phyloP scores from a whole-genome alignment of 2,797 vertebrate genomes.

The Aplochiton taeniatus region DNA sequence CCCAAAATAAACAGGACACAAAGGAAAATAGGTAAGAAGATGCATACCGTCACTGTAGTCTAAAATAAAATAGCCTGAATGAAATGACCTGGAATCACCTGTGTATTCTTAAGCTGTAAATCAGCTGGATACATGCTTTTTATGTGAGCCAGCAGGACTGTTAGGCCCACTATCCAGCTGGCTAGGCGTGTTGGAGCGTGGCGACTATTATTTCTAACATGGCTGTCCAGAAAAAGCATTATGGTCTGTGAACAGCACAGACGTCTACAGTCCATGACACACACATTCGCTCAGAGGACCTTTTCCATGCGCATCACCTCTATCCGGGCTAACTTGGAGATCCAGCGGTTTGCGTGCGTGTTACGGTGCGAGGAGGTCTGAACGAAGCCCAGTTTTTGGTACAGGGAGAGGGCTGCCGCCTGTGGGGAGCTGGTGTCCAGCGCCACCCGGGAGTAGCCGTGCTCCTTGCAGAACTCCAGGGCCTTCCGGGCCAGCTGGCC shows the following conservation, averaged over 20 bases:
- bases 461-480: slow-evolving; percentile 68
- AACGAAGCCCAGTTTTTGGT: slow-evolving; percentile 61
- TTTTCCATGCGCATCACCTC: slow-evolving; percentile 69
- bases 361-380: slow-evolving; percentile 52
- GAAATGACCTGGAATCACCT: too few species aligned
- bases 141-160: too few species aligned
- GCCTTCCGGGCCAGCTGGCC: slow-evolving; percentile 51
- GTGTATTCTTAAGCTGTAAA: too few species aligned
- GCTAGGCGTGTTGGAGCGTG: too few species aligned
- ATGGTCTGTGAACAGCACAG: not conserved
- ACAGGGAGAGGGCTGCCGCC: slow-evolving; percentile 49
- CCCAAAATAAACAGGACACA: not conserved
- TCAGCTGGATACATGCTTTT: too few species aligned
- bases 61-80: not conserved
- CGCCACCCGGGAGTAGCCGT: slow-evolving; percentile 40
- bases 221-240: not conserved
- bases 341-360: slow-evolving; percentile 55
- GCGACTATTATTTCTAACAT: not conserved
- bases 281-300: slow-evolving; percentile 40
- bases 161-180: too few species aligned
- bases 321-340: slow-evolving; percentile 65
- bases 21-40: not conserved
- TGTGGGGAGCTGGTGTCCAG: slow-evolving; percentile 67
- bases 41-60: too few species aligned
- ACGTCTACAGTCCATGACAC: slow-evolving; percentile 11